These are phyloP conservation scores for Patiria pectinifera DNA, from an alignment of 53 echinoderm and acorn worm species.

Conservation along the genomic window DNA sequence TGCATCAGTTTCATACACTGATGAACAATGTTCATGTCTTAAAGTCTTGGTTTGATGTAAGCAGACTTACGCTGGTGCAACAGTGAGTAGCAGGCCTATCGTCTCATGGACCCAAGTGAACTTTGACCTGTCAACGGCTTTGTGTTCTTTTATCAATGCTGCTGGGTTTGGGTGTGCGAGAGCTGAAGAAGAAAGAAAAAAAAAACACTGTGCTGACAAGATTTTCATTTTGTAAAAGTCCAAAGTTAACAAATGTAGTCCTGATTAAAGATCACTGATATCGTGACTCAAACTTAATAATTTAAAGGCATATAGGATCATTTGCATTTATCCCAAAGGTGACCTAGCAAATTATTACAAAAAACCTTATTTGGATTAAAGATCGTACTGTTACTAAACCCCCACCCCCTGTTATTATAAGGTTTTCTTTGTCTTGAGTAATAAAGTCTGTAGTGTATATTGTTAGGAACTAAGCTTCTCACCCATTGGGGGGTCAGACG, in stretches of 20 bases:
- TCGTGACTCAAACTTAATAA: too few relatives aligned
- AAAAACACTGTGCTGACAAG: background rate
- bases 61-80: conserved; percentile 71
- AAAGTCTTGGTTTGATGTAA: background rate
- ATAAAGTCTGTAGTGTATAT: too few relatives aligned
- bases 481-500: conserved; percentile 19
- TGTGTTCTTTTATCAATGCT: conserved; percentile 18
- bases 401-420: too few relatives aligned
- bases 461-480: background rate
- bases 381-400: too few relatives aligned
- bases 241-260: background rate
- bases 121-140: conserved; percentile 42
- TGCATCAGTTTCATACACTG: too few relatives aligned
- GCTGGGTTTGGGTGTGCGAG: conserved; percentile 24
- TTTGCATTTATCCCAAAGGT: too few relatives aligned
- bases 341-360: too few relatives aligned
- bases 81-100: conserved; percentile 36
- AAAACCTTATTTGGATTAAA: too few relatives aligned
- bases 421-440: too few relatives aligned
- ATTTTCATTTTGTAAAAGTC: background rate
- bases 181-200: background rate
- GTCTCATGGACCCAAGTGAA: conserved; percentile 55
- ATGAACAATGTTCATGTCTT: too few relatives aligned
- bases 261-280: too few relatives aligned
- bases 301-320: too few relatives aligned